These are phyloP conservation scores for Vireo altiloquus DNA, from an alignment of 2,113 vertebrate genomes.

Conservation along the genomic window DNA sequence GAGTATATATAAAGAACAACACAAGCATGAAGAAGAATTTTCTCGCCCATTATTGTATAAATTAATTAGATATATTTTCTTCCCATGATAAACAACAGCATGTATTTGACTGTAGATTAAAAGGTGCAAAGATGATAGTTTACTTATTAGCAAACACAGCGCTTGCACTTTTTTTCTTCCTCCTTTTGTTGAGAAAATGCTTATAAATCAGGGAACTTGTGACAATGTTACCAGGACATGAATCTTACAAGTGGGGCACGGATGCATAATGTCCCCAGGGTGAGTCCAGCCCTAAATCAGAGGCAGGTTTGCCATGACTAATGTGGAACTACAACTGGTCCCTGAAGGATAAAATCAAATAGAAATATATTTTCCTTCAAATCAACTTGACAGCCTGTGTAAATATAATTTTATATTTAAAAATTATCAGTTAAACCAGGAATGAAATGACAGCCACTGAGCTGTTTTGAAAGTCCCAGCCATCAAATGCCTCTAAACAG, in stretches of 20 bases:
- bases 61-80: conserved; percentile 50
- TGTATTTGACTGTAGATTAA: conserved; percentile 34
- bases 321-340: not conserved
- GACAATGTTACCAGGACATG: not conserved
- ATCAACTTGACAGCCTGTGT: not conserved
- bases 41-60: not conserved
- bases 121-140: conserved; percentile 41
- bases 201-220: not conserved
- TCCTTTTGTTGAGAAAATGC: not conserved
- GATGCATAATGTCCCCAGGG: not conserved
- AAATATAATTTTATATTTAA: not conserved
- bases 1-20: conserved; percentile 44
- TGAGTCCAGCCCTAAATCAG: not conserved
- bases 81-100: conserved; percentile 41
- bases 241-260: not conserved
- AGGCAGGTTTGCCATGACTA: not conserved
- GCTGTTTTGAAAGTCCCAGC: not conserved
- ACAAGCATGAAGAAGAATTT: conserved; percentile 1
- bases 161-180: not conserved
- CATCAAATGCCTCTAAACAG: not conserved
- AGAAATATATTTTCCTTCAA: not conserved
- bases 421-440: not conserved
- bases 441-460: not conserved
- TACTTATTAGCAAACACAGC: conserved; percentile 22
- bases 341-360: conserved; percentile 7